Evolutionary conservation across 2,113 vertebrate species (phyloP), one percentile per base, ranked within the genome.

Genomic region (Zingel zingel): DNA sequence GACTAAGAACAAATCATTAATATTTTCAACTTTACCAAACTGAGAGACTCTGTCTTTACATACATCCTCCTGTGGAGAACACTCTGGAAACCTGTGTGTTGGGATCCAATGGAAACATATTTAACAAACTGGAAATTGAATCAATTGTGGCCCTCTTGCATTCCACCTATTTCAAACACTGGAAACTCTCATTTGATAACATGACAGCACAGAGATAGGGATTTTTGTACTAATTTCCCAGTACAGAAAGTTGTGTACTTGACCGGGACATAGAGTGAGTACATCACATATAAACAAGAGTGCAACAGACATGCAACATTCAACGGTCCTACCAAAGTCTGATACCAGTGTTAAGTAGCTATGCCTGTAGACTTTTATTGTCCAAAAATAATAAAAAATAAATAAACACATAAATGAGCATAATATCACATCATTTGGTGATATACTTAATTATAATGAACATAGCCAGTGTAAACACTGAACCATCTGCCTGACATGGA

Each of bases 91-190:
- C 54, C 43, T 48, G 64, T 57, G 62, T 64, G 62, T 70, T n/a
- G 7, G n/a, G 6, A 66, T 59, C 57, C 27, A 23, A 3, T 27
- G 3, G 43, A 50, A 18, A 69, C 14, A 50, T 66, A 57, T 82
- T 39, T 36, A 74, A 66, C 69, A 77, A 68, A 73, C 27, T 48
- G 18, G n/a, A 54, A 79, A 71, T 19, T 48, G 11, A 59, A 70
- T 56, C 30, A 48, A 54, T 3, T 74, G 33, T 76, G 61, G 18
- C 43, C 48, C 67, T 78, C 16, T 61, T 74, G 78, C 7, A 15
- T 36, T 71, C 21, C 45, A 74, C 43, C 58, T 77, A 54, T 27
- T 53, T 43, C 30, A 64, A 65, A 63, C 11, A 21, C 21, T 57
- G 13, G 12, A 14, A 23, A 3, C 12, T 51, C 5, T 68, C 2